phyloP scores from a whole-genome alignment of 2,113 vertebrate genomes.

The Takifugu flavidus region DNA sequence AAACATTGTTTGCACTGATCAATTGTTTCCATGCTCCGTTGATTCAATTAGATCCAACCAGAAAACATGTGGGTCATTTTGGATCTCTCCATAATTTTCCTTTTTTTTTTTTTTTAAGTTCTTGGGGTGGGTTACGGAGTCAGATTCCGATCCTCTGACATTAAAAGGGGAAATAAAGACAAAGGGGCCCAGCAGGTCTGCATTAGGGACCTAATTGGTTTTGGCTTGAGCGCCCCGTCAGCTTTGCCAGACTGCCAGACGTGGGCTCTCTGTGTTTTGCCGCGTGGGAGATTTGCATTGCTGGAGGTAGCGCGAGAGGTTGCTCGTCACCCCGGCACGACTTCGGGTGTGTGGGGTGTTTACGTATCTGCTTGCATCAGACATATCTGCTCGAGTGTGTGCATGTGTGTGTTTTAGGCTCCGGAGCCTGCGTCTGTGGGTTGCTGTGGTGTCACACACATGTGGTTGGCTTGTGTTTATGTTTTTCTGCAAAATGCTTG shows the following conservation, averaged over 20 bases:
- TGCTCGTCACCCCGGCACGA: constrained; percentile 38
- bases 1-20: constrained; percentile 51
- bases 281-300: constrained; percentile 64
- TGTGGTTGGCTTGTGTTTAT: constrained; percentile 17
- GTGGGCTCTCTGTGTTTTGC: constrained; percentile 64
- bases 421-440: constrained; percentile 15
- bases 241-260: constrained; percentile 73
- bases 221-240: constrained; percentile 70
- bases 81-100: constrained; percentile 56
- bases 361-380: background rate
- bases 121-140: constrained; percentile 61
- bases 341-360: background rate
- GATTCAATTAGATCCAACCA: constrained; percentile 63
- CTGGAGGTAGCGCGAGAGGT: constrained; percentile 48
- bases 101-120: constrained; percentile 43
- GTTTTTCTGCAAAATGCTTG: constrained; percentile 38
- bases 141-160: constrained; percentile 77
- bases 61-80: constrained; percentile 65
- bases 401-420: constrained; percentile 33
- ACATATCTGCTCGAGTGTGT: constrained; percentile 15
- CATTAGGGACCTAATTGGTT: constrained; percentile 78
- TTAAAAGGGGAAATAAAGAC: constrained; percentile 76
- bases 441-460: background rate
- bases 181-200: constrained; percentile 78
- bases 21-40: constrained; percentile 60